Percentiles rank a stretch among this genome's conserved stretches.
phyloP scores from a whole-genome alignment of 2,888 invertebrate genomes.

The Nomada lathburiana region DNA sequence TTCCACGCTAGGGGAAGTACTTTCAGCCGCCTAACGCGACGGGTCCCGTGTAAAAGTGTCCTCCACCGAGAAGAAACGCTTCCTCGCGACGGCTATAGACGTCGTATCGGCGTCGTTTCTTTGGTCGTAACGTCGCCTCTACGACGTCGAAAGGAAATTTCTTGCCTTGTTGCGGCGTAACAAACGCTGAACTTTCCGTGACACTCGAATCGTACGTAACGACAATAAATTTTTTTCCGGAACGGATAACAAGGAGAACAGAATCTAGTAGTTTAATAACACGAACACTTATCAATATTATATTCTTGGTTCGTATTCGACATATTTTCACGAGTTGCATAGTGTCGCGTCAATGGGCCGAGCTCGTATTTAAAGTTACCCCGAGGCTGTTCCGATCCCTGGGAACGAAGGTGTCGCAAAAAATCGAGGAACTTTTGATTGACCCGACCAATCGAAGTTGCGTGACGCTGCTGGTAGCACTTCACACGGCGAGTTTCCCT shows the following conservation, averaged over 20 bases:
- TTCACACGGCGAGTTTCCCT: conserved; percentile 7
- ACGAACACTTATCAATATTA: neutral
- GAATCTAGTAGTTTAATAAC: neutral
- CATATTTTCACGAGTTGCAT: conserved; percentile 43
- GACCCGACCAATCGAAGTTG: conserved; percentile 51
- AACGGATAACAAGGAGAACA: no score
- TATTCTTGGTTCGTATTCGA: conserved; percentile 29
- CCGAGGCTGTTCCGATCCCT: conserved; percentile 21
- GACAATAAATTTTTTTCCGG: conserved; percentile 31
- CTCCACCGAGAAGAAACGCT: conserved; percentile 12
- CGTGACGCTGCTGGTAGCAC: neutral
- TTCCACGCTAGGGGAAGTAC: conserved; percentile 37
- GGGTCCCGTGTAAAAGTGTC: conserved; percentile 25
- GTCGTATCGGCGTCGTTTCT: conserved; percentile 52
- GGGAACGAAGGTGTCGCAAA: conserved; percentile 34
- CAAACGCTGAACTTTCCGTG: conserved; percentile 13
- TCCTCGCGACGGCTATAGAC: conserved; percentile 25
- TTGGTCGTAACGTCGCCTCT: conserved; percentile 29
- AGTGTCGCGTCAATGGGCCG: conserved; percentile 45
- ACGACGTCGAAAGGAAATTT: conserved; percentile 52
- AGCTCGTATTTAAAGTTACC: conserved; percentile 48
- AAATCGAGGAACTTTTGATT: conserved; percentile 59
- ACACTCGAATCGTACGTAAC: neutral
- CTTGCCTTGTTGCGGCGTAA: conserved; percentile 31
- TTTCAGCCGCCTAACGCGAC: conserved; percentile 39